Evolutionary conservation across 2,797 vertebrate species (phyloP).

Genomic region (Zenarchopterus dispar): DNA sequence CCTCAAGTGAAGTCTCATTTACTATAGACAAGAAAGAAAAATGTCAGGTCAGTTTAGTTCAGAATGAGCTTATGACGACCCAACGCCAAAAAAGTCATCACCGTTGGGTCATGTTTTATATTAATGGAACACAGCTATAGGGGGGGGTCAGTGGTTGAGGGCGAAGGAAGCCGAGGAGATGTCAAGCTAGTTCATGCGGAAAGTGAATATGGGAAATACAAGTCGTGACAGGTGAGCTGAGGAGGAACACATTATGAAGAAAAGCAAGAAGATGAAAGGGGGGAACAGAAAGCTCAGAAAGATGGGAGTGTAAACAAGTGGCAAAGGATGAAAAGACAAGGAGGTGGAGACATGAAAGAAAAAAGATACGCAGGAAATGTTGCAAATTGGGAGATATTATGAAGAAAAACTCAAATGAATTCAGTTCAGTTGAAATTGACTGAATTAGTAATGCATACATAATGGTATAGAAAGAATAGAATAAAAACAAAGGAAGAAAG

Average conservation of each 20-base stretch:
- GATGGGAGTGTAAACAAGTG: conserved; percentile 56
- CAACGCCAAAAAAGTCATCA: conserved; percentile 26
- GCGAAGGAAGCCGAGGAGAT: conserved; percentile 57
- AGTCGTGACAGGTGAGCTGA: conserved; percentile 73
- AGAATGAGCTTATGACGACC: conserved; percentile 23
- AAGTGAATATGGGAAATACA: conserved; percentile 54
- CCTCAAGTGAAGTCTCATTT: conserved; percentile 86
- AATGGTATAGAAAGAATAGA: conserved; percentile 4
- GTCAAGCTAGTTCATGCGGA: conserved; percentile 60
- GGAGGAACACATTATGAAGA: conserved; percentile 74
- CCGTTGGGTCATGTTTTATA: conserved; percentile 37
- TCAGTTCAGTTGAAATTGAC: background rate
- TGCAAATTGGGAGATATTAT: conserved; percentile 16
- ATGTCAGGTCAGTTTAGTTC: conserved; percentile 65
- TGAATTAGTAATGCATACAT: too few species aligned
- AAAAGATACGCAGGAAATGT: conserved; percentile 8
- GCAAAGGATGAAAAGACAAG: conserved; percentile 39
- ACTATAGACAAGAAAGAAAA: conserved; percentile 80
- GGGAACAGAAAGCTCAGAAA: conserved; percentile 51
- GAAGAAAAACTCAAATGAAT: conserved; percentile 1
- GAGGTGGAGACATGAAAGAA: conserved; percentile 10
- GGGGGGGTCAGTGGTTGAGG: conserved; percentile 58
- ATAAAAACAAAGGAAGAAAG: conserved; percentile 17
- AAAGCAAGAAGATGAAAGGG: conserved; percentile 59
- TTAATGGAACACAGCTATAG: conserved; percentile 46